phyloP scores from a whole-genome alignment of 2,888 invertebrate species.

The Metallyticus violacea region DNA sequence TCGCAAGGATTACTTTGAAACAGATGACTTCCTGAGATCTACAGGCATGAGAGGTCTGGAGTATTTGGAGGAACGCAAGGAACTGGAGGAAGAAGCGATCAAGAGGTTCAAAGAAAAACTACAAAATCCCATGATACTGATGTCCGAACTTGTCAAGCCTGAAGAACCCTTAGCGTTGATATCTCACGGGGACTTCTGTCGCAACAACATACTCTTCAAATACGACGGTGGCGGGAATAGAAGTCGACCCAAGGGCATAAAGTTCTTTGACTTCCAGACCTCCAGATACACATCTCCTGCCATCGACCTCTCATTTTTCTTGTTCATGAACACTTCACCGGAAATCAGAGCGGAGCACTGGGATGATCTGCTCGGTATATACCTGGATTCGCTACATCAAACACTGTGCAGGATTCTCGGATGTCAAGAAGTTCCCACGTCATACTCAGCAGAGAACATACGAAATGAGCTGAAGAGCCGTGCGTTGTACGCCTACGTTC shows the following conservation, averaged over 20 bases:
- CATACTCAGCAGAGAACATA: slow-evolving; percentile 2
- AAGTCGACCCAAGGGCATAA: slow-evolving; percentile 28
- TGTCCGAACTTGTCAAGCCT: not conserved
- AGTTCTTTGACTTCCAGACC: slow-evolving; percentile 33
- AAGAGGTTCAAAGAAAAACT: slow-evolving; percentile 37
- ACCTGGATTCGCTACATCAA: slow-evolving; percentile 30
- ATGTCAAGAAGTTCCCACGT: not conserved
- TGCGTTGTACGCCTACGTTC: not conserved
- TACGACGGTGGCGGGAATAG: slow-evolving; percentile 38
- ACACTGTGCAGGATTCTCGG: not conserved
- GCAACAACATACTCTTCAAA: slow-evolving; percentile 45
- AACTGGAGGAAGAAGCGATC: not conserved
- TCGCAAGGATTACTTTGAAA: not conserved
- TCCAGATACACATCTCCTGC: slow-evolving; percentile 42
- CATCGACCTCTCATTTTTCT: slow-evolving; percentile 43
- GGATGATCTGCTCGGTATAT: slow-evolving; percentile 39
- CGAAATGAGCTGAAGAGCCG: slow-evolving; percentile 1
- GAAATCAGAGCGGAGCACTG: slow-evolving; percentile 38
- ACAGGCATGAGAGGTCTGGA: not conserved
- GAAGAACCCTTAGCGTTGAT: slow-evolving; percentile 38
- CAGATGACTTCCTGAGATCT: not conserved
- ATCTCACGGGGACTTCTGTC: slow-evolving; percentile 46
- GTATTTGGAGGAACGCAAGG: not conserved
- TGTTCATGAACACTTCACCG: slow-evolving; percentile 43
- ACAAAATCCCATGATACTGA: slow-evolving; percentile 29